A percentile compares a stretch with the other conserved stretches of the same genome.
Conservation (phyloP, 2,797 vertebrate species). For the Lophotriccus pileatus region DNA sequence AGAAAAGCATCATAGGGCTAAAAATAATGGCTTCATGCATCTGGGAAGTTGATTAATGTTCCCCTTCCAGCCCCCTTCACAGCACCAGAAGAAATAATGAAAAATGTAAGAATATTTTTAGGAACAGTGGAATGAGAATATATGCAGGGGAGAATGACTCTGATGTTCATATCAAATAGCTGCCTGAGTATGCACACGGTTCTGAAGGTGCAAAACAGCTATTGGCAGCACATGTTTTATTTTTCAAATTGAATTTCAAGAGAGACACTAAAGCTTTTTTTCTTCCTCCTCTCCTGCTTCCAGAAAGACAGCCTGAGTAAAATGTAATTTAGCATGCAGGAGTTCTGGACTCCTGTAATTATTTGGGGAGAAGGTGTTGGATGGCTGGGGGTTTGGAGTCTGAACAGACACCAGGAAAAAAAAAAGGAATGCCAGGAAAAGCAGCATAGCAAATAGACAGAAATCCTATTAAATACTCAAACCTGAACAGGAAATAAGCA, state of each 20-base stretch:
- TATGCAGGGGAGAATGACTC: not conserved
- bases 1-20: not conserved
- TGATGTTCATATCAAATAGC: not conserved
- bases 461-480: constrained; percentile 41
- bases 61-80: not conserved
- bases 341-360: constrained; percentile 22
- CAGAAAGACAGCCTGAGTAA: not conserved
- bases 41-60: not conserved
- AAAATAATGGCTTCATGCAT: not conserved
- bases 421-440: constrained; percentile 42
- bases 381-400: not conserved
- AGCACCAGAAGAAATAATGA: not conserved
- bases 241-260: constrained; percentile 23
- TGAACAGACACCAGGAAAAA: not conserved
- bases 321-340: constrained; percentile 3
- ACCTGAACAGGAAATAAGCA: constrained; percentile 15
- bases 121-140: not conserved
- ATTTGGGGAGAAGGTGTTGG: not conserved
- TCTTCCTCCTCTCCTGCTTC: not conserved
- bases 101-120: not conserved
- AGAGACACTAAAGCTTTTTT: not conserved
- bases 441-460: not conserved
- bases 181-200: not conserved
- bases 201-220: not conserved
- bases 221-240: not conserved